These are phyloP conservation scores for Pterostichus niger DNA, from an alignment of 2,888 invertebrate species.

Conservation along the genomic window DNA sequence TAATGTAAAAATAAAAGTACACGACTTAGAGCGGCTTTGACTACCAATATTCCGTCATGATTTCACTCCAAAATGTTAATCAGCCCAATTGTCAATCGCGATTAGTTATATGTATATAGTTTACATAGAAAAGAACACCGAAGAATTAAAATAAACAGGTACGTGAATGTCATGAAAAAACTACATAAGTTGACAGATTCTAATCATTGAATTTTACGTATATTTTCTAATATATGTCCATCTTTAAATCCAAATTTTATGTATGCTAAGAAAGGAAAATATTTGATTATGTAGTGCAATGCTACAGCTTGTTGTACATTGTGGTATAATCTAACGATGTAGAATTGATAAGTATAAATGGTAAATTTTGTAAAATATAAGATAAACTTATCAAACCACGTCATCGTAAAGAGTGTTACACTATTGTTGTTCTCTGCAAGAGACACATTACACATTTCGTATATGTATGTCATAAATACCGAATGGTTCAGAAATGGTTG, in stretches of 20 bases:
- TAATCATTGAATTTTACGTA: neutral
- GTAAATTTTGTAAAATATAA: conserved; percentile 68
- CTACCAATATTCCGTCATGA: too few species aligned
- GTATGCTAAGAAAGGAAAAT: conserved; percentile 85
- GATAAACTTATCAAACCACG: conserved; percentile 64
- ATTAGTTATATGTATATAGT: too few species aligned
- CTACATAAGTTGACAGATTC: too few species aligned
- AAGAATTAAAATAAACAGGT: neutral
- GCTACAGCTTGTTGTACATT: conserved; percentile 81
- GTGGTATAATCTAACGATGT: conserved; percentile 80
- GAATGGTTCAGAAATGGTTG: conserved; percentile 82
- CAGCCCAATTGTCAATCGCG: too few species aligned
- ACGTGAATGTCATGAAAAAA: neutral
- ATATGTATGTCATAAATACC: conserved; percentile 78
- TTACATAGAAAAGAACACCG: too few species aligned
- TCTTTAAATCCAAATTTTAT: conserved; percentile 81
- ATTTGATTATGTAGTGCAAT: conserved; percentile 81
- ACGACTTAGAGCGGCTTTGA: too few species aligned
- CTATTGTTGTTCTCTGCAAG: conserved; percentile 68
- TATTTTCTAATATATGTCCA: conserved; percentile 75
- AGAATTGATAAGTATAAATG: conserved; percentile 72
- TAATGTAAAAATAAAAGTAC: too few species aligned
- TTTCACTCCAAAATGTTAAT: too few species aligned
- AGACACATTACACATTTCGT: conserved; percentile 68
- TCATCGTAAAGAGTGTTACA: conserved; percentile 65